These are phyloP conservation scores for Aleiodes sp. DNA, from an alignment of 1,140 invertebrate species.

Conservation along the genomic window DNA sequence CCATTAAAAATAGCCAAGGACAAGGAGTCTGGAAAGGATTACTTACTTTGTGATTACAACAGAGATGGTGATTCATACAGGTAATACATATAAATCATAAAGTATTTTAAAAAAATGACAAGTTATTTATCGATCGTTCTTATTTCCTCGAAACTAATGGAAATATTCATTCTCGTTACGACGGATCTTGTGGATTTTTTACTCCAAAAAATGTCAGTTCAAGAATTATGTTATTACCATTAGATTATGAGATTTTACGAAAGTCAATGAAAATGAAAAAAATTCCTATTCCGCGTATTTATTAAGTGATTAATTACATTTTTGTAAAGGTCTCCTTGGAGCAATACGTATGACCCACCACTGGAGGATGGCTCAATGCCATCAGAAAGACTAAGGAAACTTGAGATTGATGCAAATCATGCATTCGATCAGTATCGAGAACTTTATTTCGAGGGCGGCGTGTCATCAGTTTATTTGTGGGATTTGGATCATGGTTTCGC, in stretches of 20 bases:
- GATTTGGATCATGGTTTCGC: slow-evolving; percentile 99
- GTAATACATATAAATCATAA: no score
- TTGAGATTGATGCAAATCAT: slow-evolving; percentile 98
- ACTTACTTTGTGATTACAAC: slow-evolving; percentile 98
- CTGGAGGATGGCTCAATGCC: slow-evolving; percentile 98
- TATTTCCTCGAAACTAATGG: no score
- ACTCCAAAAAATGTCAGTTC: no score
- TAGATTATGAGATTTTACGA: background rate
- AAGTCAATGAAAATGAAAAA: background rate
- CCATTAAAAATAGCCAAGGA: slow-evolving; percentile 98
- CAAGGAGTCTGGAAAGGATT: slow-evolving; percentile 94
- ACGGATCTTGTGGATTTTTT: no score
- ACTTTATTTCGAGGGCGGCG: slow-evolving; percentile 99
- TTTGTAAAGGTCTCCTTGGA: slow-evolving; percentile 92
- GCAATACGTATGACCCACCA: slow-evolving; percentile 97
- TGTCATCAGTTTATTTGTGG: slow-evolving; percentile 99
- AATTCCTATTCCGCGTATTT: background rate
- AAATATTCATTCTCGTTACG: no score
- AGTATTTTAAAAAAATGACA: no score
- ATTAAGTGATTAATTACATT: no score
- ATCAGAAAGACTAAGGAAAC: slow-evolving; percentile 91
- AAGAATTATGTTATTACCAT: slow-evolving; percentile 14
- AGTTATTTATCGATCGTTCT: no score
- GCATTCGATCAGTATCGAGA: slow-evolving; percentile 99
- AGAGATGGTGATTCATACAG: slow-evolving; percentile 98